These are phyloP conservation scores for Troides oblongomaculatus DNA, from an alignment of 2,888 invertebrate species.

Conservation along the genomic window DNA sequence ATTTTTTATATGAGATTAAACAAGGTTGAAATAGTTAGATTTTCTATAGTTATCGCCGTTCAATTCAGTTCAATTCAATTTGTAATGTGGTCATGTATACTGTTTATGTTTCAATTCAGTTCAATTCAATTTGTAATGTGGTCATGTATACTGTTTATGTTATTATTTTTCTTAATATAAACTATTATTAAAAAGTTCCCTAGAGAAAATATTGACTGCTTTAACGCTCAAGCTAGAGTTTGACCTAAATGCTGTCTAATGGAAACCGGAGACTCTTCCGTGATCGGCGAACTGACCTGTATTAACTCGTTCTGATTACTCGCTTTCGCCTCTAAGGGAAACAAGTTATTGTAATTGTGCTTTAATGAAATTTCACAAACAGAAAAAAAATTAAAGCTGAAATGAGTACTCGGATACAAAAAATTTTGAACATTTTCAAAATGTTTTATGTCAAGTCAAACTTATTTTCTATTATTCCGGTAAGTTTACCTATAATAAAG, in stretches of 20 bases:
- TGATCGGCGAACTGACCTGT: constrained; percentile 13
- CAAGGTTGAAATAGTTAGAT: too few species aligned
- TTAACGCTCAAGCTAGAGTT: not conserved
- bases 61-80: too few species aligned
- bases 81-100: not conserved
- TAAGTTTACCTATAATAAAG: too few species aligned
- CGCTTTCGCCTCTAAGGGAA: constrained; percentile 3
- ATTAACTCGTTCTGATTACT: constrained; percentile 16
- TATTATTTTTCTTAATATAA: not conserved
- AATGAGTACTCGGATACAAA: not conserved
- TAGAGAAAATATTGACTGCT: constrained; percentile 4
- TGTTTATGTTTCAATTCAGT: too few species aligned
- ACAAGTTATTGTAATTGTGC: not conserved
- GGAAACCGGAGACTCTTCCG: constrained; percentile 14
- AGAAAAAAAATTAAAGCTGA: not conserved
- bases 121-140: too few species aligned
- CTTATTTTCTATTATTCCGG: too few species aligned
- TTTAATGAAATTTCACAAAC: not conserved
- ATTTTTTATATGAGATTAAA: too few species aligned
- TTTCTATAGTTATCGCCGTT: too few species aligned
- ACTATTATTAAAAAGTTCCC: constrained; percentile 6
- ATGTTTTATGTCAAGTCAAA: too few species aligned
- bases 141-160: not conserved
- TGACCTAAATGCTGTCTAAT: constrained; percentile 25
- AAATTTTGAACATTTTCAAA: not conserved